Conservation (phyloP, 2,888 invertebrate genomes). For the Deilephila elpenor region DNA sequence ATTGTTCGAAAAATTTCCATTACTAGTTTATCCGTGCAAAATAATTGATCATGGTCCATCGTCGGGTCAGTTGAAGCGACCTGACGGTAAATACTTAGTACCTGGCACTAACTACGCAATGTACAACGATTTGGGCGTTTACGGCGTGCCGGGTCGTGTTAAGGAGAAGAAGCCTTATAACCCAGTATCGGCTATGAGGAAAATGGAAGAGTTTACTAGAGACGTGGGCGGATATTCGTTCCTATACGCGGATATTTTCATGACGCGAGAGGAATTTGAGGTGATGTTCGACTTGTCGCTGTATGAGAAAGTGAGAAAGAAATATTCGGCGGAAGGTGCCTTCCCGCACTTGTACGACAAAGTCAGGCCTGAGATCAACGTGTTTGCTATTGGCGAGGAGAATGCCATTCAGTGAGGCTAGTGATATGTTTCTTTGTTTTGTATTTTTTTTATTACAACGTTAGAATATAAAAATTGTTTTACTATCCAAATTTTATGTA, state of each 20-base stretch:
- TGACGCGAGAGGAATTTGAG: conserved; percentile 86
- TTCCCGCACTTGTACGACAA: conserved; percentile 88
- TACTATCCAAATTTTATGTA: too few species aligned
- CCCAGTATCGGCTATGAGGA: conserved; percentile 87
- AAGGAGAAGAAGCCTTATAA: conserved; percentile 85
- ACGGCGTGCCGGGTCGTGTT: conserved; percentile 88
- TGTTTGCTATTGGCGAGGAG: conserved; percentile 83
- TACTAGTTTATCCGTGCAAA: conserved; percentile 88
- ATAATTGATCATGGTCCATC: conserved; percentile 86
- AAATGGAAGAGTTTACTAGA: conserved; percentile 88
- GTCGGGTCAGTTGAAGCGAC: conserved; percentile 85
- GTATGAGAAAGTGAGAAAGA: conserved; percentile 85
- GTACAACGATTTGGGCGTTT: conserved; percentile 89
- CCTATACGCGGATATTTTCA: conserved; percentile 89
- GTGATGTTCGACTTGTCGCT: conserved; percentile 88
- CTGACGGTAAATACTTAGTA: conserved; percentile 83
- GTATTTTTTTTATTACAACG: too few species aligned
- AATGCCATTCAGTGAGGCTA: conserved; percentile 51
- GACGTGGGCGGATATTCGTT: conserved; percentile 88
- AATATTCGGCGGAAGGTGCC: conserved; percentile 84
- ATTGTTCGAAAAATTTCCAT: conserved; percentile 87
- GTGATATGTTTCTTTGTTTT: background rate
- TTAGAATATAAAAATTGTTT: too few species aligned
- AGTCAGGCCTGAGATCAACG: conserved; percentile 87
- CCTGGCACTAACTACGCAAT: conserved; percentile 88